Conservation (phyloP, 2,888 invertebrate species). For the Melanostoma scalare region DNA sequence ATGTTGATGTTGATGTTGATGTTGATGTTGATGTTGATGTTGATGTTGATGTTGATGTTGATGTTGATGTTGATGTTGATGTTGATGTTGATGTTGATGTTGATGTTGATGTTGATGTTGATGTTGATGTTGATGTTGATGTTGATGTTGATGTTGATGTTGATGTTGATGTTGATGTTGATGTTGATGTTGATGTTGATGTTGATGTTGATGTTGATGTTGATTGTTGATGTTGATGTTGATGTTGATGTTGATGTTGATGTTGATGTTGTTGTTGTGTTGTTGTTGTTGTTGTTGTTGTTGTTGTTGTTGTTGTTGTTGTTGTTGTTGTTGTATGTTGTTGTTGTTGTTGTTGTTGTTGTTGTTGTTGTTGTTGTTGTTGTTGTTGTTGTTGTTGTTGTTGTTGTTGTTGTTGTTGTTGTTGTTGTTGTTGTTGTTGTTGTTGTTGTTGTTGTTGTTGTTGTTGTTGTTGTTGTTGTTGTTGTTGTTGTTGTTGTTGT, state of each 20-base stretch:
- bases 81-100: neutral
- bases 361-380: neutral
- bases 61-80: neutral
- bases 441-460: neutral
- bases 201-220: constrained; percentile 1
- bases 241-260: neutral
- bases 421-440: neutral
- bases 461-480: neutral
- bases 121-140: neutral
- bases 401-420: neutral
- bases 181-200: neutral
- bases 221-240: neutral
- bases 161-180: neutral
- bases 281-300: neutral
- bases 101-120: neutral
- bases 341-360: neutral
- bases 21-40: neutral
- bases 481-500: neutral
- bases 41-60: neutral
- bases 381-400: neutral
- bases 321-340: too few species aligned
- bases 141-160: neutral
- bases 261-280: neutral
- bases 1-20: neutral
- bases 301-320: neutral